Conservation (phyloP, 2,888 invertebrate species). For the Cataglyphis altisquamis region DNA sequence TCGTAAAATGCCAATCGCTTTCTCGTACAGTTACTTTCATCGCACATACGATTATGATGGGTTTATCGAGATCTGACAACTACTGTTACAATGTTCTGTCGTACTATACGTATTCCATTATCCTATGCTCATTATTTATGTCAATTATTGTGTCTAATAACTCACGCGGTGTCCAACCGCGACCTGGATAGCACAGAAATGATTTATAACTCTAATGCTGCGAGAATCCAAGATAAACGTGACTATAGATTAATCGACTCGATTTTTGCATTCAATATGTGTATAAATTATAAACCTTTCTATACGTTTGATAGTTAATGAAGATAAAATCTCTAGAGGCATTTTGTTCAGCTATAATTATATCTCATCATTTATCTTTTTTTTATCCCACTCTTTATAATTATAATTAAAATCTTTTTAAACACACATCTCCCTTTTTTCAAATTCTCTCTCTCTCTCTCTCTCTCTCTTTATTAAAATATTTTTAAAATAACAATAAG, state of each 20-base stretch:
- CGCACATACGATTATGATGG: not conserved
- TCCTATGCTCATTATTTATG: constrained; percentile 39
- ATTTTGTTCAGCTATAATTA: not conserved
- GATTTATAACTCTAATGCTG: constrained; percentile 33
- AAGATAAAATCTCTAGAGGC: constrained; percentile 17
- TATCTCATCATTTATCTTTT: constrained; percentile 1
- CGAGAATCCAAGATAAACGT: constrained; percentile 19
- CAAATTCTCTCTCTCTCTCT: not conserved
- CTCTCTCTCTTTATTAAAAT: not conserved
- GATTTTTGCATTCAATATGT: constrained; percentile 20
- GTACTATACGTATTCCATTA: constrained; percentile 25
- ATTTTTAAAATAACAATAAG: not conserved
- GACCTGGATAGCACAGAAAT: constrained; percentile 35
- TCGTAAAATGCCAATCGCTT: constrained; percentile 19
- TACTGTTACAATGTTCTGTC: constrained; percentile 36
- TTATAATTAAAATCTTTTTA: not conserved
- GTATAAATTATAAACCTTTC: constrained; percentile 42
- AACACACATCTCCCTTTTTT: not conserved
- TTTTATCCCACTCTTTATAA: not conserved
- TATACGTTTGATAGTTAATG: not conserved
- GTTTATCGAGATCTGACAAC: constrained; percentile 48
- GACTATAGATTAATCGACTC: constrained; percentile 20
- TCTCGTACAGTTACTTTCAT: constrained; percentile 9
- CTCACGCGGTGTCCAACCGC: constrained; percentile 18
- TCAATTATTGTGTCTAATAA: constrained; percentile 38